A percentile compares a stretch with the other conserved stretches of the same genome.
Conservation (phyloP, 92 coral and sea anemone genomes). For the Siderastrea radians region DNA sequence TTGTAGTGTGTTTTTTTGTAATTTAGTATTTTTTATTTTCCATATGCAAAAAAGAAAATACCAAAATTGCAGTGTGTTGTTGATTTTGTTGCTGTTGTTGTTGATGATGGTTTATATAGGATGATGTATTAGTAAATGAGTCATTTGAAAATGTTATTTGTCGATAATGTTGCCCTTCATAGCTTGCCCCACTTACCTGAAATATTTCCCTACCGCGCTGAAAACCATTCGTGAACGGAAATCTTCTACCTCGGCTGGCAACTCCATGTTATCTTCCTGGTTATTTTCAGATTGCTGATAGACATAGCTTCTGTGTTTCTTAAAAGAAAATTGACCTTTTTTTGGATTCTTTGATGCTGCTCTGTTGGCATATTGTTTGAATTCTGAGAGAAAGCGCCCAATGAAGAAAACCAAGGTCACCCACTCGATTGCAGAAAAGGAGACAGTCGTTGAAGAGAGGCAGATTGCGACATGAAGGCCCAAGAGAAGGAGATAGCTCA, state of each 20-base stretch:
- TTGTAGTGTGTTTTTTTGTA: too few relatives aligned
- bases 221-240: slow-evolving; percentile 25
- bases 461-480: slow-evolving; percentile 47
- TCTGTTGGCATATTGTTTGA: slow-evolving; percentile 21
- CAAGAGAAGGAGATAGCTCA: slow-evolving; percentile 19
- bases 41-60: too few relatives aligned
- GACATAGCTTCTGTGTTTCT: background rate
- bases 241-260: slow-evolving; percentile 1
- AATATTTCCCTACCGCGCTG: slow-evolving; percentile 32
- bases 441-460: slow-evolving; percentile 23
- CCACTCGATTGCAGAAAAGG: slow-evolving; percentile 25
- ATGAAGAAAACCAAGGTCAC: slow-evolving; percentile 34
- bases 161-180: too few relatives aligned
- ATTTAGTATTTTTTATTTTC: too few relatives aligned
- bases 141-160: too few relatives aligned
- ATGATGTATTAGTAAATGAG: too few relatives aligned
- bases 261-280: background rate
- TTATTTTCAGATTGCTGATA: background rate
- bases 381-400: slow-evolving; percentile 35
- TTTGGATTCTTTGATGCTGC: background rate
- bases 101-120: too few relatives aligned
- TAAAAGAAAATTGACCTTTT: background rate
- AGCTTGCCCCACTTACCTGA: slow-evolving; percentile 12
- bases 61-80: too few relatives aligned
- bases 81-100: too few relatives aligned